A percentile compares a stretch with the other conserved stretches of the same genome.
Evolutionary conservation across 2,888 invertebrate genomes (phyloP).

Genomic region (Rhodophaea formosa): DNA sequence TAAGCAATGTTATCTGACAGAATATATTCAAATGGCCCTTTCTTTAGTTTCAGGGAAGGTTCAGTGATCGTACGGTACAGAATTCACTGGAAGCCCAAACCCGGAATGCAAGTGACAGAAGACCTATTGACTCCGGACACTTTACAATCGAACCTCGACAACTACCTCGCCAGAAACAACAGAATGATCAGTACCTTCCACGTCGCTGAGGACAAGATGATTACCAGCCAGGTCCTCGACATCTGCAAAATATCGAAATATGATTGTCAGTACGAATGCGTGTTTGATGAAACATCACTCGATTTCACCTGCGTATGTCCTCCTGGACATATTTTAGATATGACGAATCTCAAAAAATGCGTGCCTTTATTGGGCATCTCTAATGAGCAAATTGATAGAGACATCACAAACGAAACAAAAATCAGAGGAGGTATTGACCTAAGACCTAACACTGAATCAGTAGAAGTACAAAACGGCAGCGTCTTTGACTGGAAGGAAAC

Average conservation of each 20-base stretch:
- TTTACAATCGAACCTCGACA: constrained; percentile 70
- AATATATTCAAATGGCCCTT: too few species aligned
- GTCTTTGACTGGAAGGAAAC: constrained; percentile 60
- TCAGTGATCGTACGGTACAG: constrained; percentile 84
- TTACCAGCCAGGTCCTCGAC: constrained; percentile 78
- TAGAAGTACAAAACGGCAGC: constrained; percentile 35
- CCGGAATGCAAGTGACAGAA: constrained; percentile 58
- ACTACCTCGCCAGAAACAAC: constrained; percentile 70
- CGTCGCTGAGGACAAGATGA: constrained; percentile 67
- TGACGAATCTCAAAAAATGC: constrained; percentile 69
- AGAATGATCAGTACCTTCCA: constrained; percentile 79
- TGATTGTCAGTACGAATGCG: constrained; percentile 84
- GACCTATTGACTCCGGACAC: constrained; percentile 74
- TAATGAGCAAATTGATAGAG: constrained; percentile 29
- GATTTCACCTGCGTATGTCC: constrained; percentile 86
- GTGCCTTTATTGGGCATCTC: constrained; percentile 49
- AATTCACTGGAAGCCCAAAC: constrained; percentile 83
- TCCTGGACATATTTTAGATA: constrained; percentile 65
- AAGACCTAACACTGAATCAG: constrained; percentile 41
- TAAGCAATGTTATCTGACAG: too few species aligned
- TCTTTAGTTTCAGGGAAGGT: constrained; percentile 79
- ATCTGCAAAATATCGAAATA: constrained; percentile 84
- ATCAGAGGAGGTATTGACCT: constrained; percentile 41
- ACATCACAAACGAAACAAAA: constrained; percentile 35
- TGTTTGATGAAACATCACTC: constrained; percentile 82